Evolutionary conservation across 2,113 vertebrate species (phyloP), one percentile per base, ranked within the genome.

Genomic region (Perca schrenkii): DNA sequence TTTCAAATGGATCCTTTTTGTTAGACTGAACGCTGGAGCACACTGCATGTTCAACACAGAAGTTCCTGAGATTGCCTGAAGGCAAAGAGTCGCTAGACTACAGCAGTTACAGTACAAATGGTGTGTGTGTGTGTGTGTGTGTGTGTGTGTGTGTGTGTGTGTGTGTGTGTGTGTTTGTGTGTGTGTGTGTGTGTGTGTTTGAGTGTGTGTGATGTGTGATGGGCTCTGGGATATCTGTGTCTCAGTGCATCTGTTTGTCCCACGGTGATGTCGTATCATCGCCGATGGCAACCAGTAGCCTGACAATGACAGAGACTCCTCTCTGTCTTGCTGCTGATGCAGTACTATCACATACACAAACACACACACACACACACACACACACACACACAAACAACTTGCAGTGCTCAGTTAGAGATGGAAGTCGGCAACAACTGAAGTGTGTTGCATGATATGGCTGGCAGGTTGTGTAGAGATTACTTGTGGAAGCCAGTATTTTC

Each of bases 231-330:
- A 89, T 84, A 91, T 91, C 85, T 83, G 69, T 86, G 90, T 88
- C 80, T 92, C 84, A 50, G 69, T 88, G 87, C 89, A 91, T 91
- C 85, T 91, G 90, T 92, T 91, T 91, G 91, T 93, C 94, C 89
- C 78, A 68, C 77, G 73, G 89, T 88, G 16, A 69, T 74, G 89
- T 89, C 60, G 73, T 89, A 86, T 88, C 88, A 89, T 87, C 60
- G 85, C 94, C 87, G 70, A 84, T 85, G 93, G 92, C 92, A 93
- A 94, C 83, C 85, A 86, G 78, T 67, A 78, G 72, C 74, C 86
- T 89, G 84, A 88, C 92, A 92, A 86, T 93, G 88, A 92, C 90
- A 86, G 86, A 91, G 86, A 63, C 87, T 83, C 66, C 56, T 86
- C 74, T 80, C 79, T 53, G 63, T 83, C 74, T 83, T 88, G 76